Evolutionary conservation across 2,113 vertebrate genomes (phyloP).

Genomic region (Pseudorhombus dupliciocellatus): DNA sequence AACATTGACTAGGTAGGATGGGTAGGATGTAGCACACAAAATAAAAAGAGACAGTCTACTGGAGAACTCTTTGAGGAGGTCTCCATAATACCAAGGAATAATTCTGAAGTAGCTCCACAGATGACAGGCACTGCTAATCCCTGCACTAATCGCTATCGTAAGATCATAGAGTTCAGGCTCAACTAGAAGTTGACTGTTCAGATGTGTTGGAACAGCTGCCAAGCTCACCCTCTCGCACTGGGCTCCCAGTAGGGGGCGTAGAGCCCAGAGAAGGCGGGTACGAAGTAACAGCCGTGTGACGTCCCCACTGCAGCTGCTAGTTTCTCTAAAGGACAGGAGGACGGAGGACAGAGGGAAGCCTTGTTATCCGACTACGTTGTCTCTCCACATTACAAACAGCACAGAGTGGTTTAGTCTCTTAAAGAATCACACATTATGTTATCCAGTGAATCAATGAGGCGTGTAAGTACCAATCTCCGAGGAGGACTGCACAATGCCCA

Average conservation of each 20-base stretch:
- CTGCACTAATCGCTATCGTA: too few relatives aligned
- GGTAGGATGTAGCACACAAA: too few relatives aligned
- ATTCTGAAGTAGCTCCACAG: too few relatives aligned
- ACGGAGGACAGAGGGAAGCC: neutral
- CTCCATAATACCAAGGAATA: too few relatives aligned
- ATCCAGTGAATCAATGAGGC: neutral
- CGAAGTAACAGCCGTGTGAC: conserved; percentile 97
- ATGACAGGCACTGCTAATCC: too few relatives aligned
- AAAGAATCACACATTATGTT: neutral
- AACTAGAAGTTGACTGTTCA: neutral
- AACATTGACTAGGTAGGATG: too few relatives aligned
- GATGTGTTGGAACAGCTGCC: conserved; percentile 2
- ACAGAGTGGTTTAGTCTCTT: neutral
- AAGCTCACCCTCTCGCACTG: conserved; percentile 93
- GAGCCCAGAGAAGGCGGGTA: conserved; percentile 96
- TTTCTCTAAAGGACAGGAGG: conserved; percentile 82
- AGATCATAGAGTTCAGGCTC: neutral
- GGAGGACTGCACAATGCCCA: conserved; percentile 88
- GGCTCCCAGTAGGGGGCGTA: conserved; percentile 99
- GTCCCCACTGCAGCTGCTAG: conserved; percentile 91
- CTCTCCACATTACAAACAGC: neutral
- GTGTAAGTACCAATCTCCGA: conserved; percentile 87
- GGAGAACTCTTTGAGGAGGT: too few relatives aligned
- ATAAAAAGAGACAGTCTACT: too few relatives aligned
- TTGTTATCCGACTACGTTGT: neutral